Base-by-base conservation (phyloP, 2,113 vertebrate genomes). In the Myrmecobius fasciatus region DNA sequence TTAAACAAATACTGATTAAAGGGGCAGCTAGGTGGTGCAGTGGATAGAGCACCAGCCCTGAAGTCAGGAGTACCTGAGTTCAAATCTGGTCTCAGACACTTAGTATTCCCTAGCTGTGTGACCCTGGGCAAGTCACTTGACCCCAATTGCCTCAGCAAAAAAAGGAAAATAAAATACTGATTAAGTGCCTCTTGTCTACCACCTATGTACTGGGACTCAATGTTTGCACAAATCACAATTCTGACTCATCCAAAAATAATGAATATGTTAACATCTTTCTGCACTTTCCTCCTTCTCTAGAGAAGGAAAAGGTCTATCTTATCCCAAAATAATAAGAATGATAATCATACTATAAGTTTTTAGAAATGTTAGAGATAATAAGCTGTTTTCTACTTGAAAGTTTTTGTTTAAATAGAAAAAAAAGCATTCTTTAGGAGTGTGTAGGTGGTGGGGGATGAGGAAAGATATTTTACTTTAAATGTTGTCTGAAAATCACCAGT, bases 321-420 rank as follows among this genome's bases (percentile, higher is more conserved):
- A 43, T 43, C 17, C n/a, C 20, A 20, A 83, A 43, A 83, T 7
- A 83, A 83, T 8, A 24, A 83, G 67, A 83, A 83, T 43, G n/a
- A 83, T 83, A 83, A 83, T 83, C 36, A 43, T 83, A 83, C 36
- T 5, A 83, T 24, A 83, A 43, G 67, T 83, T 83, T 43, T 83
- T 24, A 43, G 67, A 43, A 43, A 83, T 83, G n/a, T 24, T 83
- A 24, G 67, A 83, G 67, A 83, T 83, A 83, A 83, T 83, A 83
- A 83, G 67, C 67, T 83, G n/a, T 83, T 83, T 83, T 83, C 67
- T 43, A 83, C 67, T 83, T 83, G 67, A 83, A 83, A 75, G 67
- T n/a, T 75, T 43, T 36, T 67, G 12, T 67, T 60, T 43, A 8
- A 43, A 75, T 83, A 43, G 8, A 43, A 83, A 75, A n/a, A 43